Evolutionary conservation across 2,888 invertebrate genomes (phyloP), one percentile per base, ranked within the genome.

Genomic region (Dolichopus griseipennis): DNA sequence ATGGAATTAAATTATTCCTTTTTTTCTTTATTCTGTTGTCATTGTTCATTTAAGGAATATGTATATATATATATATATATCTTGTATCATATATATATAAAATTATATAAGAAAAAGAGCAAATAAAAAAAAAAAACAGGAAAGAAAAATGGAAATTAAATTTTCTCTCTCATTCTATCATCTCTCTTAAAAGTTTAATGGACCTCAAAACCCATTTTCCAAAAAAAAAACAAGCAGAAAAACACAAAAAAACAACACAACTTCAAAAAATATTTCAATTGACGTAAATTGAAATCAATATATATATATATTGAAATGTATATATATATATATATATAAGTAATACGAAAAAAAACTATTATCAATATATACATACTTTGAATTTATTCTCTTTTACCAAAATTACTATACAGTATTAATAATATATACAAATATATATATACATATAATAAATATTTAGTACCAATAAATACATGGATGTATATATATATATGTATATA

Each of bases 241-340:
- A 34, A 34, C 5, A 7, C 5, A 34, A 34, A 34, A 5, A 34
- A 5, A 34, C 5, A 7, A 7, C 9, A 7, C 12, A 52, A 18
- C 52, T 52, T 52, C 52, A 52, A 52, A 52, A 52, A 27, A 27
- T 41, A n/a, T 52, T 52, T 52, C 52, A 52, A 52, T 52, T 52
- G 52, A 52, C 18, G 52, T 52, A 52, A 52, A 52, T 52, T 52
- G 52, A 52, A 52, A 52, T 52, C 52, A 52, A 52, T 52, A 52
- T 52, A 52, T 18, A 7, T n/a, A n/a, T n/a, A n/a, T n/a, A n/a
- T n/a, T 10, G 7, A 37, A 8, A 37, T 37, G 10, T 37, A 37
- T 10, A 37, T 37, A 37, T 37, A 37, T 10, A 37, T 37, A 37
- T 37, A 37, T n/a, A n/a, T n/a, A n/a, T n/a, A n/a, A n/a, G n/a